phyloP scores from a whole-genome alignment of 2,113 vertebrate genomes.

The Myanophis thanlyinensis region DNA sequence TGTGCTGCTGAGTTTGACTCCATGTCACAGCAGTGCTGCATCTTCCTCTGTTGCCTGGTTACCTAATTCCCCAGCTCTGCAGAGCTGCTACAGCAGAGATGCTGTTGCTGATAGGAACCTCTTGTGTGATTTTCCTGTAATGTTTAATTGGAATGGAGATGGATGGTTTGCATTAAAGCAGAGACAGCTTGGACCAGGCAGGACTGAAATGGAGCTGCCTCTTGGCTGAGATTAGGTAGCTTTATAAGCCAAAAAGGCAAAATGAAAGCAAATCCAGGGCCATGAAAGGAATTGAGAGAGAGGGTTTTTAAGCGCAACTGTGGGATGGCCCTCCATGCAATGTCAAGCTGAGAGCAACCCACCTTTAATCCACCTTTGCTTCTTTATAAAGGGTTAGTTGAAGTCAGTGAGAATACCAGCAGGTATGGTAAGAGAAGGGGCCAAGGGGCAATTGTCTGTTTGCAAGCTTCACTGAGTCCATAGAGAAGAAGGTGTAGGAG shows the following conservation, averaged over 20 bases:
- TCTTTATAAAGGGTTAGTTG: neutral
- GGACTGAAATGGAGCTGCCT: neutral
- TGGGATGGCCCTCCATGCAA: neutral
- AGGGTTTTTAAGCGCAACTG: neutral
- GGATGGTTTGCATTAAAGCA: slow-evolving; percentile 9
- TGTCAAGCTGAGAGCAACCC: neutral
- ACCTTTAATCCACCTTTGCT: neutral
- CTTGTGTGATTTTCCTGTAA: slow-evolving; percentile 18
- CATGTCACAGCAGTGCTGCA: neutral
- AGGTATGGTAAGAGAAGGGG: neutral
- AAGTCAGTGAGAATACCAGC: neutral
- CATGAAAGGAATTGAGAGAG: neutral
- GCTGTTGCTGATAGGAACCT: slow-evolving; percentile 27
- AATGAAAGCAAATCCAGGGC: neutral
- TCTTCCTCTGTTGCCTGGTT: slow-evolving; percentile 39
- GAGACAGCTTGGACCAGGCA: neutral
- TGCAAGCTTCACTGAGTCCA: neutral
- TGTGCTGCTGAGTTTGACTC: slow-evolving; percentile 16
- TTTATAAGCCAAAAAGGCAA: neutral
- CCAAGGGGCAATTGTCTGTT: neutral
- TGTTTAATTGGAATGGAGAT: slow-evolving; percentile 31
- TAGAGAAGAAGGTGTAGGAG: neutral
- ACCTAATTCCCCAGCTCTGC: slow-evolving; percentile 36
- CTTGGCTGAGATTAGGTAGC: neutral
- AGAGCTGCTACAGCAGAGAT: slow-evolving; percentile 14